Evolutionary conservation across 2,797 vertebrate species (phyloP), one percentile per base, ranked within the genome.

Genomic region (Cossypha heuglini): DNA sequence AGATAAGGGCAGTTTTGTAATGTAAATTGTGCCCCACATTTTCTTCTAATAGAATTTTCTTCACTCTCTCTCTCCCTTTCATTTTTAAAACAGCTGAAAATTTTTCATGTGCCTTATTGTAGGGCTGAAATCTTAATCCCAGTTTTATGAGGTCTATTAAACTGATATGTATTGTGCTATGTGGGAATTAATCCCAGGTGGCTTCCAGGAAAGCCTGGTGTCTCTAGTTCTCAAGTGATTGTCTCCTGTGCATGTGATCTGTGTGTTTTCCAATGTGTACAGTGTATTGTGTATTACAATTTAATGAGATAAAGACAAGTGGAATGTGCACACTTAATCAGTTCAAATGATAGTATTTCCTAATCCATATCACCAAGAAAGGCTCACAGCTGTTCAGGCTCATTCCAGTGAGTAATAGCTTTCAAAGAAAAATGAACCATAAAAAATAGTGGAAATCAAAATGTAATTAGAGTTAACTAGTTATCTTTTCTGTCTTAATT

Each of bases 91-190:
- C 37, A 92, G 49, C 15, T 95, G 84, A 80, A 92, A 93, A 77
- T 73, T 73, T 31, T 38, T 62, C 74, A 43, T 18, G 33, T 81
- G 52, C 31, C 33, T 86, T 91, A 91, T 91, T 42, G 26, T 28
- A 74, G 72, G 58, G 33, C 57, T 94, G 89, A 91, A 91, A 92
- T 62, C 68, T 91, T 92, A 95, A 96, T 93, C 81, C 75, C 33
- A 55, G 49, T 89, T 96, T 96, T 95, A 95, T 91, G 85, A 91
- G 81, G 35, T 78, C 75, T 80, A 15, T 93, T 86, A 94, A 97
- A 86, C 62, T 49, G 72, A 68, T 92, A 80, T 0, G 0, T 25
- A 62, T 54, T 89, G 49, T 75, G 78, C 81, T 77, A 67, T 38
- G 46, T 77, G 64, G 72, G 66, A 96, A 91, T 95, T 80, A 92